Percentiles rank a stretch among this genome's conserved stretches.
Evolutionary conservation across 1,140 invertebrate genomes (phyloP).

Genomic region (Teleopsis dalmanni): DNA sequence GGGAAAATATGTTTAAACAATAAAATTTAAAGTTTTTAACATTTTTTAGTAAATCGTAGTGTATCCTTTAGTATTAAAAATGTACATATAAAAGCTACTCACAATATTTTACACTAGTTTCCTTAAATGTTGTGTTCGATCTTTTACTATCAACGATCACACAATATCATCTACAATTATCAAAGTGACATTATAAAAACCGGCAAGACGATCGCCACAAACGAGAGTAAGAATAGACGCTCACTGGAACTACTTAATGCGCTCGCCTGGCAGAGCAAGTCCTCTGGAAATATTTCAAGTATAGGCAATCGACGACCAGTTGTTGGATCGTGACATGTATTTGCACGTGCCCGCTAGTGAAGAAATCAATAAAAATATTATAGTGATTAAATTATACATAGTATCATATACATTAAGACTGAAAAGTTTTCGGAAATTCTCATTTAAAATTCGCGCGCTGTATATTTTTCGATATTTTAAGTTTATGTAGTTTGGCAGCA

Average conservation of each 20-base stretch:
- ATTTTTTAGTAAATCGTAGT: too few relatives aligned
- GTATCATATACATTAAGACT: too few relatives aligned
- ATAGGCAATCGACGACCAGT: slow-evolving; percentile 56
- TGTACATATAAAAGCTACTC: too few relatives aligned
- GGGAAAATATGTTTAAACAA: too few relatives aligned
- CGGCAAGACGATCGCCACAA: slow-evolving; percentile 28
- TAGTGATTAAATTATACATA: background rate
- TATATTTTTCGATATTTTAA: background rate
- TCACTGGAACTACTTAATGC: slow-evolving; percentile 56
- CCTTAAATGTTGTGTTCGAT: too few relatives aligned
- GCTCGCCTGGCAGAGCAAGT: slow-evolving; percentile 66
- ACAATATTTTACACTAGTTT: too few relatives aligned
- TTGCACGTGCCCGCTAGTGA: slow-evolving; percentile 45
- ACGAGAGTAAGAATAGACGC: slow-evolving; percentile 33
- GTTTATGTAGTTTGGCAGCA: background rate
- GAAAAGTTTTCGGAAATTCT: too few relatives aligned
- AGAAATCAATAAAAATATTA: background rate
- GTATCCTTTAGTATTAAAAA: too few relatives aligned
- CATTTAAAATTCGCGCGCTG: background rate
- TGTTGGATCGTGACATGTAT: slow-evolving; percentile 57
- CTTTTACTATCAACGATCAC: too few relatives aligned
- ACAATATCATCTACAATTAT: slow-evolving; percentile 24
- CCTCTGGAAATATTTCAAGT: slow-evolving; percentile 63
- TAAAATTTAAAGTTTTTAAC: too few relatives aligned
- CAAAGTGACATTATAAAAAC: slow-evolving; percentile 36